phyloP scores from a whole-genome alignment of 2,113 vertebrate genomes.

The Anser brachyrhynchus region DNA sequence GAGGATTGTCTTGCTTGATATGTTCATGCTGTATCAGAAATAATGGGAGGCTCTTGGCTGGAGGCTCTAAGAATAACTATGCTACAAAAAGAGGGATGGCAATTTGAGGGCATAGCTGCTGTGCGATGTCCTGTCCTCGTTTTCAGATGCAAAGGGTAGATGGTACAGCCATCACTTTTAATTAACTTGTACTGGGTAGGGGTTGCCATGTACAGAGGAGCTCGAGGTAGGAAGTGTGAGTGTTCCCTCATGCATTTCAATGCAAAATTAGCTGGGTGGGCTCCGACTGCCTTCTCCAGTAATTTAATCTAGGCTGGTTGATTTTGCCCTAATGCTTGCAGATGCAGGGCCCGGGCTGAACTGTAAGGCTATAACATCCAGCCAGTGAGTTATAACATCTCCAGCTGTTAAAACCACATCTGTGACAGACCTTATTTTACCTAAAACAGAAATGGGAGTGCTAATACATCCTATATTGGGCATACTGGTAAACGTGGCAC shows the following conservation, averaged over 20 bases:
- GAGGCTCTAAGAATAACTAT: neutral
- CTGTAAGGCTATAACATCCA: neutral
- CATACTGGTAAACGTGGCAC: neutral
- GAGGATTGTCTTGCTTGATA: constrained; percentile 27
- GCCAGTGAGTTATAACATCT: neutral
- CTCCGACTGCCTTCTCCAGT: neutral
- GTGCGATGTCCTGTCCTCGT: neutral
- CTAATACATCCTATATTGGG: neutral
- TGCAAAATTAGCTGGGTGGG: neutral
- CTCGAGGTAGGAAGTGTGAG: neutral
- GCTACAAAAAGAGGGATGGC: neutral
- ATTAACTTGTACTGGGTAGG: neutral
- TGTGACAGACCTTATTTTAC: neutral
- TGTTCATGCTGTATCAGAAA: neutral
- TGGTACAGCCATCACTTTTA: neutral
- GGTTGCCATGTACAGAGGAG: neutral
- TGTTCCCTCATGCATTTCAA: neutral
- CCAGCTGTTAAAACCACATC: neutral
- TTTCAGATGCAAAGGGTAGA: neutral
- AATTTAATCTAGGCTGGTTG: neutral
- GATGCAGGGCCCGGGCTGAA: neutral
- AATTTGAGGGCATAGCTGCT: neutral
- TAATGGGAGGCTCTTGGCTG: constrained; percentile 30
- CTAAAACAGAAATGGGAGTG: neutral
- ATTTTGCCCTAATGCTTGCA: neutral